phyloP scores from a whole-genome alignment of 2,888 invertebrate species.

The Protodeltote pygarga region DNA sequence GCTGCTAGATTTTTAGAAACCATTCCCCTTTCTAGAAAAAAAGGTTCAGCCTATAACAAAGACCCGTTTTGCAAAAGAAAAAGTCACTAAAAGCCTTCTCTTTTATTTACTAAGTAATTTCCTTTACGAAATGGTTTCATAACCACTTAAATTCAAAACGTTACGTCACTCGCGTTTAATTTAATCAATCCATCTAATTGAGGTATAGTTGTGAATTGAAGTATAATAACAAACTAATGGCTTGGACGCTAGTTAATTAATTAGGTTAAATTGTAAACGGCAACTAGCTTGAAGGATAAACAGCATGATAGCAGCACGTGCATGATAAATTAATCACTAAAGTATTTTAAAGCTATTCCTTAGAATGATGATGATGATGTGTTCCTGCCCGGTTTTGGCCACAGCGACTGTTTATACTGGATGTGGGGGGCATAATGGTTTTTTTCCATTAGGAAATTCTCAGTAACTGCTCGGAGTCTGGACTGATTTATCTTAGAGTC shows the following conservation, averaged over 20 bases:
- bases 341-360: no score
- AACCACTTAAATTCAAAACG: constrained; percentile 25
- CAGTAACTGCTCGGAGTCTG: no score
- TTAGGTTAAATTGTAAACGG: constrained; percentile 8
- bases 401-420: no score
- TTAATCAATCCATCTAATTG: constrained; percentile 24
- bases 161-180: constrained; percentile 17
- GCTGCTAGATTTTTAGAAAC: no score
- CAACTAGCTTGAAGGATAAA: not conserved
- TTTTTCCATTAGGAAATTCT: not conserved
- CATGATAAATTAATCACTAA: no score
- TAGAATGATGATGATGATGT: no score
- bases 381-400: no score
- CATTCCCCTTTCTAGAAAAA: not conserved
- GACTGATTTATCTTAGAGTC: no score
- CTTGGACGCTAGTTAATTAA: not conserved
- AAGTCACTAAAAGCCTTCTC: constrained; percentile 5
- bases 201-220: constrained; percentile 6
- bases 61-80: constrained; percentile 13
- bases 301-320: no score
- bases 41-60: constrained; percentile 7
- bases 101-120: constrained; percentile 26
- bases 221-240: constrained; percentile 9
- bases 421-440: no score
- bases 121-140: constrained; percentile 14